Evolutionary conservation across 35 echinoderm and acorn worm genomes (phyloP), one percentile per base, ranked within the genome.

Genomic region (Apostichopus californicus): DNA sequence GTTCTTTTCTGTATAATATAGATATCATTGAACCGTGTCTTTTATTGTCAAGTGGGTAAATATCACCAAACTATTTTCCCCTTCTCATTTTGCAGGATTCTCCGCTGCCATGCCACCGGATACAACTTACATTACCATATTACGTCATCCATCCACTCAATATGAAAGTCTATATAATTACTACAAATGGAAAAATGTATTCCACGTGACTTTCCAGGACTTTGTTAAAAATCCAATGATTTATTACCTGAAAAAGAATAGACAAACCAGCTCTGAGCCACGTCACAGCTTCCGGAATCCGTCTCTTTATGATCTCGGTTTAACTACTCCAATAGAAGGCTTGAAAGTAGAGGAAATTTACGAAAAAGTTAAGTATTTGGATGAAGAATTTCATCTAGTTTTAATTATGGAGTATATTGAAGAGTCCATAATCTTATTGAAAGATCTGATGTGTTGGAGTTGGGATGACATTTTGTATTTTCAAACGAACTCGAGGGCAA

Each of bases 121-220:
- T 46, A 78, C 93, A 4, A 73, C 59, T 1, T 94, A 90, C 59
- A 78, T 94, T 12, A 94, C 87, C 57, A 94, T 94, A 55, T 55
- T 94, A 17, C 93, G 93, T n/a, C 77, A 94, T 77, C 93, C 93
- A 17, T 77, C 59, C 13, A 90, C 88, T 53, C 88, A 90, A 87
- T 94, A 57, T 77, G 93, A 94, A 90, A 91, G 87, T 26, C 9
- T 91, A 70, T 94, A 90, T 55, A 86, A 25, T 8, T 94, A 90
- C 80, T 91, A 75, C 15, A 87, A 79, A 22, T 93, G 63, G 73
- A 11, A 93, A 25, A 7, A 70, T 68, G 17, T 56, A 21, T 90
- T 54, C 57, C 23, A 70, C 1, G 55, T 73, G 2, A 17, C 58
- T 5, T 77, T 94, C 56, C 18, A 87, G 25, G 28, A 80, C 11